These are phyloP conservation scores for Nibea coibor DNA, from an alignment of 2,113 vertebrate species.

Conservation along the genomic window DNA sequence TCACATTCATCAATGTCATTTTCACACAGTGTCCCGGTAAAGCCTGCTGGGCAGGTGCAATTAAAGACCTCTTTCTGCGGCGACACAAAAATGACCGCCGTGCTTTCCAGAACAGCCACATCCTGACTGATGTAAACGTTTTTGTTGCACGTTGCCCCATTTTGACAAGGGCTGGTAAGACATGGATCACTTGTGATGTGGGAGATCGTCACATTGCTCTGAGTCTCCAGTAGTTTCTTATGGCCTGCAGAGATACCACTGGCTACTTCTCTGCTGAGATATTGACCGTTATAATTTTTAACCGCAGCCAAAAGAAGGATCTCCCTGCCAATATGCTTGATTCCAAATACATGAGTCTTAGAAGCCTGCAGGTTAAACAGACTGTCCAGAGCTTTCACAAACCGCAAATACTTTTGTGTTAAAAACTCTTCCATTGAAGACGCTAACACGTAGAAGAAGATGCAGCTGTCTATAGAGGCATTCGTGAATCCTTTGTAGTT, in stretches of 20 bases:
- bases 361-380: conserved; percentile 84
- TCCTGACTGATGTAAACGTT: conserved; percentile 80
- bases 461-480: conserved; percentile 81
- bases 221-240: conserved; percentile 77
- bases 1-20: conserved; percentile 81
- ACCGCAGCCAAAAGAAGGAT: conserved; percentile 81
- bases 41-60: conserved; percentile 78
- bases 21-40: conserved; percentile 80
- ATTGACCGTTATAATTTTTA: conserved; percentile 82
- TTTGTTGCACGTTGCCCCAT: conserved; percentile 79
- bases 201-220: conserved; percentile 80
- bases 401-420: conserved; percentile 78
- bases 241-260: conserved; percentile 79
- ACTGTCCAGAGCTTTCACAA: conserved; percentile 83
- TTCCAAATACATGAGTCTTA: conserved; percentile 84
- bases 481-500: conserved; percentile 85
- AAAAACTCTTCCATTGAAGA: conserved; percentile 80
- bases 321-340: conserved; percentile 73
- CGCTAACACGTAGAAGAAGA: conserved; percentile 80
- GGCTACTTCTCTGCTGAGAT: conserved; percentile 79
- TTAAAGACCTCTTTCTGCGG: conserved; percentile 80
- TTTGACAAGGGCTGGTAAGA: conserved; percentile 74
- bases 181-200: conserved; percentile 83
- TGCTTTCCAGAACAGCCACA: conserved; percentile 78
- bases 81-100: conserved; percentile 80